A percentile compares a stretch with the other conserved stretches of the same genome.
Conservation (phyloP, 2,113 vertebrate species). For the Lichenostomus cassidix region DNA sequence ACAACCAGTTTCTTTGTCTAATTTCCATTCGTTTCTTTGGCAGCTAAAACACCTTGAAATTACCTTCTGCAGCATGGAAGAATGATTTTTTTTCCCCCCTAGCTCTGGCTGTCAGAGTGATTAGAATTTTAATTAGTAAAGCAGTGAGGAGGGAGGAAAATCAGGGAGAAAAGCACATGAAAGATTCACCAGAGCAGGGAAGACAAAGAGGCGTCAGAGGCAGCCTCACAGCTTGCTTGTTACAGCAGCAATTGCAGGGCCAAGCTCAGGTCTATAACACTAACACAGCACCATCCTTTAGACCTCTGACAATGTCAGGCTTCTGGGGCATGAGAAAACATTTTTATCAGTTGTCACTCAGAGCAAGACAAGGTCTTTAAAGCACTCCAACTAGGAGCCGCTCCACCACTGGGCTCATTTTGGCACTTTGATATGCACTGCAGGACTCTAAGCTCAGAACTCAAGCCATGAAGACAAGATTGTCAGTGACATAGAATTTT, state of each 20-base stretch:
- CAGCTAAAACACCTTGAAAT: slow-evolving; percentile 83
- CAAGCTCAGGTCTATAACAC: neutral
- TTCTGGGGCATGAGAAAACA: neutral
- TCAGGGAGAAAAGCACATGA: slow-evolving; percentile 45
- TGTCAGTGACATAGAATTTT: neutral
- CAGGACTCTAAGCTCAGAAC: neutral
- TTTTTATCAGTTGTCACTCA: slow-evolving; percentile 42
- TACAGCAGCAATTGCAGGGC: slow-evolving; percentile 16
- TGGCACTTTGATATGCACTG: slow-evolving; percentile 19
- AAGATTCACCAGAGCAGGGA: slow-evolving; percentile 67
- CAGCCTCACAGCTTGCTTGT: slow-evolving; percentile 34
- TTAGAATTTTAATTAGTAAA: slow-evolving; percentile 86
- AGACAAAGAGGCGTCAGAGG: slow-evolving; percentile 63
- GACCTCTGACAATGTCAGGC: neutral
- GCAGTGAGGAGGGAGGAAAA: slow-evolving; percentile 63
- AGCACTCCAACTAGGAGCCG: neutral
- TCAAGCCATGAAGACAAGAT: neutral
- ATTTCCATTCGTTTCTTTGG: slow-evolving; percentile 72
- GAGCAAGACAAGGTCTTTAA: slow-evolving; percentile 23
- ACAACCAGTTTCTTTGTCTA: slow-evolving; percentile 75
- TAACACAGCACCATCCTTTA: neutral
- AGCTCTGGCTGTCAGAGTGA: slow-evolving; percentile 75
- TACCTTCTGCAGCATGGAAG: slow-evolving; percentile 76
- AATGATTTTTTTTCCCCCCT: slow-evolving; percentile 47
- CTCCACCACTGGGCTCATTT: neutral